Evolutionary conservation across 2,888 invertebrate species (phyloP), one percentile per base, ranked within the genome.

Genomic region (Zygaena filipendulae): DNA sequence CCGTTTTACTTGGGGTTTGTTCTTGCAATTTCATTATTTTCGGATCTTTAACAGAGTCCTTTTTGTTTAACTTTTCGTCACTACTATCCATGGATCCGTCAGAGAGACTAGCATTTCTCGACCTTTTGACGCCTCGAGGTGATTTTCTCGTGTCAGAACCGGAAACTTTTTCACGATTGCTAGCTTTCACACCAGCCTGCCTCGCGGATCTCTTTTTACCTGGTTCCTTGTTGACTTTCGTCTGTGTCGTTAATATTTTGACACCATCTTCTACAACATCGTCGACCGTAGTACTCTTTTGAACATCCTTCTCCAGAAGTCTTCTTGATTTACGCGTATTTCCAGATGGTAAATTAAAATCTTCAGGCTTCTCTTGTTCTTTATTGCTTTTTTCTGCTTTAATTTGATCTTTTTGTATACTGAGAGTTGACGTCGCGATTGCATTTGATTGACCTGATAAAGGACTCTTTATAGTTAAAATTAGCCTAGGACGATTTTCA

Each of bases 261-360:
- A 93, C 87, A 1, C 94, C 93, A 51, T 95, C 94, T 43, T 96
- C 95, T 39, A 95, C 94, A 8, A 91, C 86, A 46, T 93, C 94
- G 54, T 96, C 95, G 6, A 92, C 85, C 1, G 91, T 89, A 1
- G 91, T 89, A 35, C 83, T 90, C 33, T 90, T 82, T 39, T 84
- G 85, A 25, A 85, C 86, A 49, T 90, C 91, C 51, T 88, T 87
- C 53, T 92, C 91, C 49, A 88, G 90, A 29, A 93, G 68, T 35
- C 93, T 82, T 32, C 90, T 82, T 0, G 92, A 93, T 60, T 93
- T 92, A 27, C 93, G 81, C 0, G 92, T 92, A 39, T 91, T 90
- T 2, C 71, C 56, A 3, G 82, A 81, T 1, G 87, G 86, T 1
- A 86, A 84, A 9, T 82, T 69, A 36, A 87, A 87, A 41, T 86